Percentiles rank a stretch among this genome's conserved stretches.
Conservation (phyloP, 2,888 invertebrate species). For the Acanthacorydalis orientalis region DNA sequence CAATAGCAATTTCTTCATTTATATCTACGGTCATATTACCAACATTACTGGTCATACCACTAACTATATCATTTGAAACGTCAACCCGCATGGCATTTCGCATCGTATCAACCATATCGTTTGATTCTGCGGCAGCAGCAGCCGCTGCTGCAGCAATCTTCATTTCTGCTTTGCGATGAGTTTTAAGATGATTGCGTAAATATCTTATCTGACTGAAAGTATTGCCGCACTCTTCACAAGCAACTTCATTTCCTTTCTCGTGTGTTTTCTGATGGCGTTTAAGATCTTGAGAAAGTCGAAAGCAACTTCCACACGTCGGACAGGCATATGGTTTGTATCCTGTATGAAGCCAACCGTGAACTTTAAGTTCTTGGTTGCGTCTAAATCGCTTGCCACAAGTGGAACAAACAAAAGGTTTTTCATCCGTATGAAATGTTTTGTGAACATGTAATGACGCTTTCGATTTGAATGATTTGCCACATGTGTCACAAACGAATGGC, state of each 20-base stretch:
- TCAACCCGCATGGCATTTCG: not conserved
- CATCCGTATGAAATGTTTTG: constrained; percentile 23
- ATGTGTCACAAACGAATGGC: constrained; percentile 34
- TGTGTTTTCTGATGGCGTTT: constrained; percentile 26
- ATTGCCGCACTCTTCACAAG: constrained; percentile 24
- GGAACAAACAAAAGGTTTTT: constrained; percentile 25
- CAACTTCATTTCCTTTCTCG: constrained; percentile 22
- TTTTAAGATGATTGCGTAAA: constrained; percentile 20
- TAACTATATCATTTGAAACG: not conserved
- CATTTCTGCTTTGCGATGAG: constrained; percentile 7
- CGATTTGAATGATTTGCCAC: constrained; percentile 35
- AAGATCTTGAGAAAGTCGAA: constrained; percentile 27
- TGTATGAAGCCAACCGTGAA: constrained; percentile 36
- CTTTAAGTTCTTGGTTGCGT: constrained; percentile 31
- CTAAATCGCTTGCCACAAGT: constrained; percentile 37
- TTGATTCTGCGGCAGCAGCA: constrained; percentile 4
- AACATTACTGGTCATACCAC: too few species aligned
- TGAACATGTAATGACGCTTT: constrained; percentile 34
- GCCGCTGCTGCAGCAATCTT: constrained; percentile 1
- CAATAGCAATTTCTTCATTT: too few species aligned
- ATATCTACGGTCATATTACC: too few species aligned
- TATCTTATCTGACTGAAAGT: constrained; percentile 30
- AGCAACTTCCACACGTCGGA: constrained; percentile 30
- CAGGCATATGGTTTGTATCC: constrained; percentile 36
- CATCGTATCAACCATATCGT: not conserved